phyloP scores from a whole-genome alignment of 2,888 invertebrate genomes.

The Drosophila parthenogenetica region DNA sequence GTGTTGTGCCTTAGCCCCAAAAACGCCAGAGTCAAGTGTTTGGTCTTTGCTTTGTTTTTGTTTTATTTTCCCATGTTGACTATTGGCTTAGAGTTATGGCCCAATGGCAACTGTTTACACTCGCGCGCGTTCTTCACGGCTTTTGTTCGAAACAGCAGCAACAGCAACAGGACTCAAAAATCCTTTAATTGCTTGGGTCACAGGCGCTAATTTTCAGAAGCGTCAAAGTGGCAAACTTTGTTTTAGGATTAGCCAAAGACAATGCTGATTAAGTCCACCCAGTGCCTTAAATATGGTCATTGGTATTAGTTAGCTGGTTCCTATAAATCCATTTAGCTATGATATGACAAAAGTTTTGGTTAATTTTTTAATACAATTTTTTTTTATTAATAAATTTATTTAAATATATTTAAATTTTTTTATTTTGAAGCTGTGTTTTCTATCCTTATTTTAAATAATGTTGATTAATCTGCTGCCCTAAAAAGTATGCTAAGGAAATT shows the following conservation, averaged over 20 bases:
- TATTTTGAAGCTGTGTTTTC: too few relatives aligned
- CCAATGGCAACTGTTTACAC: constrained; percentile 75
- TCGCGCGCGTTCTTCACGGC: constrained; percentile 40
- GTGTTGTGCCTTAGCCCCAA: neutral
- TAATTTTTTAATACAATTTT: too few relatives aligned
- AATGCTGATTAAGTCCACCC: constrained; percentile 37
- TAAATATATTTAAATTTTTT: too few relatives aligned
- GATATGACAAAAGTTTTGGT: constrained; percentile 2
- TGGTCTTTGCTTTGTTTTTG: constrained; percentile 64
- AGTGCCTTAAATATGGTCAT: neutral
- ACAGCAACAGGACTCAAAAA: constrained; percentile 23
- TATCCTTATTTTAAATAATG: too few relatives aligned
- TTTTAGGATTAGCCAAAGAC: constrained; percentile 46
- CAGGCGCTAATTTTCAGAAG: constrained; percentile 58
- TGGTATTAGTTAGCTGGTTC: neutral
- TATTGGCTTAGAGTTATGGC: constrained; percentile 79
- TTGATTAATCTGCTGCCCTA: too few relatives aligned
- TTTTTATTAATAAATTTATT: neutral
- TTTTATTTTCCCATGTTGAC: constrained; percentile 77
- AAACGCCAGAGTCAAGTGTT: constrained; percentile 53
- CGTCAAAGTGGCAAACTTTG: constrained; percentile 47
- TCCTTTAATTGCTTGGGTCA: constrained; percentile 71
- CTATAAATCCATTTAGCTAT: neutral
- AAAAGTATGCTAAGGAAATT: too few relatives aligned
- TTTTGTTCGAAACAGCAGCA: constrained; percentile 18